phyloP scores from a whole-genome alignment of 2,888 invertebrate genomes.

The Nymphalis polychloros region DNA sequence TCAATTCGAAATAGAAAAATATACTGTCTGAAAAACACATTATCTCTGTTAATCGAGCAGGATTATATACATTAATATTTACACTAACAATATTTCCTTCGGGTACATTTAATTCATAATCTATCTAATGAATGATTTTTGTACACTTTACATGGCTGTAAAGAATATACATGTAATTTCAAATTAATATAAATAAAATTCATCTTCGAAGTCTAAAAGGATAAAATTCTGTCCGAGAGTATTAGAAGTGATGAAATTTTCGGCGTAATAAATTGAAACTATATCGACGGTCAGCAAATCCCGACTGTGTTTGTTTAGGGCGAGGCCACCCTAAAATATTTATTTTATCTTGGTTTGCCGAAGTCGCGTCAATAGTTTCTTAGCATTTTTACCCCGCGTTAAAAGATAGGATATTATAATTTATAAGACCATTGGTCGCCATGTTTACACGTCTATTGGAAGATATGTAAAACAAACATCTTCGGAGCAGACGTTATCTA shows the following conservation, averaged over 20 bases:
- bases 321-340: conserved; percentile 81
- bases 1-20: neutral
- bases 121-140: too few relatives aligned
- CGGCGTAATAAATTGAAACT: conserved; percentile 80
- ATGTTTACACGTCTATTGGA: conserved; percentile 64
- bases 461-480: conserved; percentile 76
- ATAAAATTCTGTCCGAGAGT: conserved; percentile 22
- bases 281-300: conserved; percentile 81
- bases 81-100: too few relatives aligned
- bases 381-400: conserved; percentile 71
- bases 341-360: conserved; percentile 81
- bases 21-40: neutral
- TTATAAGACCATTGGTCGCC: conserved; percentile 65
- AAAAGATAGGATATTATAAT: conserved; percentile 73
- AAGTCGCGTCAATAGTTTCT: conserved; percentile 79
- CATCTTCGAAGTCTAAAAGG: conserved; percentile 5
- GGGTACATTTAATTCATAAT: too few relatives aligned
- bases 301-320: conserved; percentile 79
- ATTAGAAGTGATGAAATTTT: conserved; percentile 69
- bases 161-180: neutral
- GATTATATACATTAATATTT: too few relatives aligned
- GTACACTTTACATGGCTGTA: too few relatives aligned
- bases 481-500: conserved; percentile 72
- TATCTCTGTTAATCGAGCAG: too few relatives aligned
- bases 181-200: conserved; percentile 25